phyloP scores from a whole-genome alignment of 1,140 invertebrate species.

The Drosophila tropicalis region DNA sequence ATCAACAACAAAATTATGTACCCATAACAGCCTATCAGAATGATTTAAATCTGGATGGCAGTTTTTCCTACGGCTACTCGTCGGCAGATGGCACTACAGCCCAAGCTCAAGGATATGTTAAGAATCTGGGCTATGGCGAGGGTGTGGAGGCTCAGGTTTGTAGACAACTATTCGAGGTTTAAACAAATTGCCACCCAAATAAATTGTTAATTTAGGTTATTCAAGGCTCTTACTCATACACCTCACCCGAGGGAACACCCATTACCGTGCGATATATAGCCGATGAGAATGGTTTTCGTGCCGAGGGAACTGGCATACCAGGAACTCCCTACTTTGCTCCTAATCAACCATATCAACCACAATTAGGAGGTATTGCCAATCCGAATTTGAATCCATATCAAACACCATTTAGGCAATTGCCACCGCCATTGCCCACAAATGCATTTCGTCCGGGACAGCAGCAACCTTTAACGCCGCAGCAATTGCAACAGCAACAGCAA shows the following conservation, averaged over 20 bases:
- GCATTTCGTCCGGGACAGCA: slow-evolving; percentile 61
- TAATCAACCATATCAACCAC: slow-evolving; percentile 79
- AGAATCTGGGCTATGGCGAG: slow-evolving; percentile 84
- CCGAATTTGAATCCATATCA: slow-evolving; percentile 80
- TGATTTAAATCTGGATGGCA: slow-evolving; percentile 86
- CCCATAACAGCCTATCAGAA: slow-evolving; percentile 86
- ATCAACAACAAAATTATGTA: slow-evolving; percentile 75
- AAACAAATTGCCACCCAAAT: background rate
- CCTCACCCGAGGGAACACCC: slow-evolving; percentile 85
- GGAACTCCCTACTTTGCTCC: slow-evolving; percentile 86
- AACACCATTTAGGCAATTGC: slow-evolving; percentile 67
- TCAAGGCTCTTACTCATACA: slow-evolving; percentile 85
- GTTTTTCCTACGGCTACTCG: slow-evolving; percentile 84
- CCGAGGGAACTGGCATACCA: slow-evolving; percentile 85
- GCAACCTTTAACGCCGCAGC: slow-evolving; percentile 51
- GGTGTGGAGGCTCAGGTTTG: slow-evolving; percentile 83
- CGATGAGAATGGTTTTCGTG: slow-evolving; percentile 85
- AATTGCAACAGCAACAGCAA: slow-evolving; percentile 55
- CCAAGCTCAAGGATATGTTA: slow-evolving; percentile 85
- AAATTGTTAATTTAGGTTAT: slow-evolving; percentile 60
- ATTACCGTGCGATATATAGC: slow-evolving; percentile 85
- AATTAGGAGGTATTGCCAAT: slow-evolving; percentile 53
- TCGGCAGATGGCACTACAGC: slow-evolving; percentile 86
- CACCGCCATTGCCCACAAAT: slow-evolving; percentile 36
- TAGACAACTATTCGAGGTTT: background rate